Evolutionary conservation across 2,888 invertebrate species (phyloP).

Genomic region (Hirtodrosophila trivittata): DNA sequence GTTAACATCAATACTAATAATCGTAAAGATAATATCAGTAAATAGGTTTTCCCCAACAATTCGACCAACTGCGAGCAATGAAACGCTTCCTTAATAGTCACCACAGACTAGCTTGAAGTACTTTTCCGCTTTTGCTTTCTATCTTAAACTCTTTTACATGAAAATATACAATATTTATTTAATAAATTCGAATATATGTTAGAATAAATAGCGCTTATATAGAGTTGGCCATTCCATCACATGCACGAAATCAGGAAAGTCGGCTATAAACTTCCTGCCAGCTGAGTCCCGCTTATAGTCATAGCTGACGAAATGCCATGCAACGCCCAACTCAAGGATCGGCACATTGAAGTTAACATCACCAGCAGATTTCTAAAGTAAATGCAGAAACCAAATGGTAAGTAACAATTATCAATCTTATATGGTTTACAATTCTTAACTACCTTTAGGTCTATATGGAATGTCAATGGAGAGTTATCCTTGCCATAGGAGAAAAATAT

Average conservation of each 20-base stretch:
- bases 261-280: constrained; percentile 83
- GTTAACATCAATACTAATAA: too few relatives aligned
- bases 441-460: constrained; percentile 74
- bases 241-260: constrained; percentile 85
- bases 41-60: background rate
- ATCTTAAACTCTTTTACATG: too few relatives aligned
- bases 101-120: too few relatives aligned
- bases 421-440: too few relatives aligned
- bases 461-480: constrained; percentile 67
- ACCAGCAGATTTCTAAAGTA: constrained; percentile 40
- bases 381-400: background rate
- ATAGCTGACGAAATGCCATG: constrained; percentile 84
- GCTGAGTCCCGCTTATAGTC: constrained; percentile 83
- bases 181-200: constrained; percentile 28
- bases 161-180: constrained; percentile 1
- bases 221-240: constrained; percentile 85
- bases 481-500: constrained; percentile 76
- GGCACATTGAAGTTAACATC: constrained; percentile 61
- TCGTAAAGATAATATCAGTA: constrained; percentile 6
- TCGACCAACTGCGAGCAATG: too few relatives aligned
- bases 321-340: constrained; percentile 83
- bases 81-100: too few relatives aligned
- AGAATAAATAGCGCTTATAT: constrained; percentile 82
- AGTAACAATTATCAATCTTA: too few relatives aligned
- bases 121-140: too few relatives aligned